Percentiles rank a stretch among this genome's conserved stretches.
Conservation (phyloP, 2,888 invertebrate species). For the Galeruca laticollis region DNA sequence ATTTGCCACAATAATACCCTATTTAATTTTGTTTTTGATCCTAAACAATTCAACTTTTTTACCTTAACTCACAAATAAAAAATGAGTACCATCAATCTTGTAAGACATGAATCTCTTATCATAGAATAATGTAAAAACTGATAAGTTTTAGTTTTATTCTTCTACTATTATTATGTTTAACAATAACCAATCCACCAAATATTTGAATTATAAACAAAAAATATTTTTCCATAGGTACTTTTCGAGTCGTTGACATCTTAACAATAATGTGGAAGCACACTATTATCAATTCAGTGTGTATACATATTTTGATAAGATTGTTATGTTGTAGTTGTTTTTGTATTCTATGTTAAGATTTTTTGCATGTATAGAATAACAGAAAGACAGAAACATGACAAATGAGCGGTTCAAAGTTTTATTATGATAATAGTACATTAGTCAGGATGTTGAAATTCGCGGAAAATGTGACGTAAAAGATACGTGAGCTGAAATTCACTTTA, state of each 20-base stretch:
- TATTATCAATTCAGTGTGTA: slow-evolving; percentile 5
- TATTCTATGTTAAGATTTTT: background rate
- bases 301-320: slow-evolving; percentile 5
- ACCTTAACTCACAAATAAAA: no score
- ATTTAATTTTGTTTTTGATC: no score
- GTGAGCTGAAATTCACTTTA: no score
- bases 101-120: no score
- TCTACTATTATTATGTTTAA: background rate
- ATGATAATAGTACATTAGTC: no score
- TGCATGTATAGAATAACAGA: slow-evolving; percentile 1
- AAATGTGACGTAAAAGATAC: no score
- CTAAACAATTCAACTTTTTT: no score
- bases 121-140: no score
- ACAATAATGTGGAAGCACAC: background rate
- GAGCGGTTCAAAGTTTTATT: background rate
- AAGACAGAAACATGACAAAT: background rate
- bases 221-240: background rate
- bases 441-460: no score
- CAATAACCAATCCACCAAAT: background rate
- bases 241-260: background rate
- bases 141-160: no score
- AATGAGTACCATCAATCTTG: no score
- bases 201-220: background rate
- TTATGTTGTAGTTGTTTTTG: slow-evolving; percentile 5
- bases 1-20: no score